Base-by-base conservation (phyloP, 1,140 invertebrate genomes). In the Anthonomus grandis region DNA sequence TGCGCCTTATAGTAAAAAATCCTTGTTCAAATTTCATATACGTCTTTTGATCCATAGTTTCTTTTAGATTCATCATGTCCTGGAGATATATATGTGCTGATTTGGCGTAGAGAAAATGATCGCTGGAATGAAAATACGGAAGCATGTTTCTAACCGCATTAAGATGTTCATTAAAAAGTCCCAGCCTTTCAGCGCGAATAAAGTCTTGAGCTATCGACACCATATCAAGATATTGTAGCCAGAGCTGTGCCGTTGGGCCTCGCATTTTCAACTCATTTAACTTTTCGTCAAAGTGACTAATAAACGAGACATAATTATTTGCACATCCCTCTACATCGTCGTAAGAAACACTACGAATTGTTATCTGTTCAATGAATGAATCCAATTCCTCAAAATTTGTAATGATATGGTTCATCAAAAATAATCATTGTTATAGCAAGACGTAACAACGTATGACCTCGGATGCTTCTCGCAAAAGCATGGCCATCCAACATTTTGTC, bases 231-330 rank as follows among this genome's bases (percentile, higher is more conserved):
- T 70, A 71, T 55, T 74, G 66, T 2, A 70, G 13, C 70, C 67
- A 73, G 5, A 71, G 41, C 51, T 57, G 42, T 17, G 67, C 60
- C 4, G 68, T 71, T 9, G 49, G 59, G 12, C 52, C 64, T 42
- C 39, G 34, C 70, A 34, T 73, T 76, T 41, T 18, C 68, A 72
- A 72, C 31, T 51, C 42, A 64, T 59, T 21, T 45, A 65, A 54
- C 22, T 74, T 55, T 70, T 74, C 72, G 49, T 73, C 41, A 51
- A 77, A 72, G 57, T 76, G 76, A 66, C 76, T 63, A 48, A 17
- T 59, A 51, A 70, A 68, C 23, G 46, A 51, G 60, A 64, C 63
- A 8, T 61, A 71, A 55, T 24, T 61, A 56, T n/a, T 38, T 55
- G 37, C 31, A 68, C 59, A 64, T 63, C 58, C 67, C 68, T 70